phyloP scores from a whole-genome alignment of 2,797 vertebrate species.

The Dermochelys coriacea region DNA sequence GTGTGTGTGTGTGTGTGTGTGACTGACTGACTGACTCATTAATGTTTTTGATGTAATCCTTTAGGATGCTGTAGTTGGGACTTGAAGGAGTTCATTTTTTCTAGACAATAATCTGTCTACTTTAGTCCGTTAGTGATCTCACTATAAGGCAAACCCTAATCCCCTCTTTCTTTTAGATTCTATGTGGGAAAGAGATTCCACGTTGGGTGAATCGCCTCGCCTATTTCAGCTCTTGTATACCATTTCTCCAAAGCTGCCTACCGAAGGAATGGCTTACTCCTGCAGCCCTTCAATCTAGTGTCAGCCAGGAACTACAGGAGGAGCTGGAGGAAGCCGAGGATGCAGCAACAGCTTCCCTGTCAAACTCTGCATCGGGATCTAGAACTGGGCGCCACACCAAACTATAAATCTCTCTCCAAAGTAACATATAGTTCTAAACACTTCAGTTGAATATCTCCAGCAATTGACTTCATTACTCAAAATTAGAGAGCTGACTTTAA shows the following conservation, averaged over 20 bases:
- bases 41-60: neutral
- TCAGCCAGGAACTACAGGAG: constrained; percentile 96
- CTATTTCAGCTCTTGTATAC: constrained; percentile 99
- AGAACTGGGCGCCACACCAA: constrained; percentile 88
- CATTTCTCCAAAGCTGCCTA: constrained; percentile 98
- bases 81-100: neutral
- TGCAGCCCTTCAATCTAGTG: constrained; percentile 96
- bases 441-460: constrained; percentile 69
- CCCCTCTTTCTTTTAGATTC: constrained; percentile 84
- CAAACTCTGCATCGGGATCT: constrained; percentile 73
- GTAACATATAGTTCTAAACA: constrained; percentile 64
- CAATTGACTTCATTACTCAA: constrained; percentile 75
- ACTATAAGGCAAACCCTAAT: neutral
- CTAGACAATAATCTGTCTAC: neutral
- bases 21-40: neutral
- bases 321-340: constrained; percentile 94
- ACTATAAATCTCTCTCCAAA: constrained; percentile 77
- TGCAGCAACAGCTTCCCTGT: constrained; percentile 86
- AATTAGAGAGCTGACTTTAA: constrained; percentile 68
- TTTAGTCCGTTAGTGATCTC: neutral
- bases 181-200: constrained; percentile 97
- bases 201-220: constrained; percentile 99
- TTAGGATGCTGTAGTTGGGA: neutral
- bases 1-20: neutral
- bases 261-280: constrained; percentile 99